phyloP scores from a whole-genome alignment of 37 sponge, comb jelly and placozoan genomes.

The Beroe ovata region DNA sequence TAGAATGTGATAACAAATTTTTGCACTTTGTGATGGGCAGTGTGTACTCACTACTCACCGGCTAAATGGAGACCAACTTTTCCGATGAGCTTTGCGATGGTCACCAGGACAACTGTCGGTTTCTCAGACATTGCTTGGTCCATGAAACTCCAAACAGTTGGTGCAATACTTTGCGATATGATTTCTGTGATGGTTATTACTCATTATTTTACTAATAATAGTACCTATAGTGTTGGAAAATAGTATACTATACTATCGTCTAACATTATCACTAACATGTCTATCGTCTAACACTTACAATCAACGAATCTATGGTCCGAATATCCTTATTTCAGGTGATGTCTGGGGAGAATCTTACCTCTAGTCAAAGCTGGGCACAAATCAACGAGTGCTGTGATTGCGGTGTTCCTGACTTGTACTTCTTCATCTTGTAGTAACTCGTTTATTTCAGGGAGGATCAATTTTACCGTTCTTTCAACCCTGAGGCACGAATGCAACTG shows the following conservation, averaged over 20 bases:
- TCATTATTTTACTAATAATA: no score
- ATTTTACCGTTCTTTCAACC: background rate
- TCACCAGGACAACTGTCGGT: constrained; percentile 1
- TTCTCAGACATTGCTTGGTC: constrained; percentile 30
- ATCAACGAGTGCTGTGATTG: constrained; percentile 26
- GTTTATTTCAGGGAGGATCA: constrained; percentile 11
- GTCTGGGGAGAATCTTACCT: no score
- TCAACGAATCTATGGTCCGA: no score
- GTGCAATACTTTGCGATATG: background rate
- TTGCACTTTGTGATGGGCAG: no score
- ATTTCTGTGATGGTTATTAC: no score
- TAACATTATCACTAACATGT: no score
- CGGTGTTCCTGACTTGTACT: constrained; percentile 20
- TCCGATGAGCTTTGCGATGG: constrained; percentile 27
- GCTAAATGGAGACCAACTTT: constrained; percentile 6
- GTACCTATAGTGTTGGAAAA: no score
- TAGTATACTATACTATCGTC: no score
- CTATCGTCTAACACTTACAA: no score
- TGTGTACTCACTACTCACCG: constrained; percentile 1
- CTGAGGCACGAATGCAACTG: no score
- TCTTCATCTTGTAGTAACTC: constrained; percentile 51
- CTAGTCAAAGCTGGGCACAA: background rate
- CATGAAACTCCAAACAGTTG: constrained; percentile 18
- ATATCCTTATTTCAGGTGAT: no score
- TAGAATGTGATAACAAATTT: background rate